Conservation (phyloP, 2,113 vertebrate species). For the Opisthocomus hoazin region DNA sequence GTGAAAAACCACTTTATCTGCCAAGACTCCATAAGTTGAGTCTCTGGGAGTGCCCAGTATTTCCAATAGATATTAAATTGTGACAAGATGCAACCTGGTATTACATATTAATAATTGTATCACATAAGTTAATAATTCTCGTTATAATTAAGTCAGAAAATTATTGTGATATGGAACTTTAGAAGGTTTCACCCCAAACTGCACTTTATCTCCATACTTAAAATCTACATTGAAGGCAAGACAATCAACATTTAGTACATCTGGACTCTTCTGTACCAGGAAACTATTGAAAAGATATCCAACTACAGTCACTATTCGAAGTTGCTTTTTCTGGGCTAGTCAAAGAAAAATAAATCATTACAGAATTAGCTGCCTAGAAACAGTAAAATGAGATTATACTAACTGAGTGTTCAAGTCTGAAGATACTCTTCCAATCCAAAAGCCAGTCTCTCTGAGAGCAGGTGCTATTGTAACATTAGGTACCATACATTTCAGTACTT, state of each 20-base stretch:
- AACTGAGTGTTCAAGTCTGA: background rate
- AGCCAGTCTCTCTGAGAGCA: background rate
- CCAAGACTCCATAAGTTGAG: background rate
- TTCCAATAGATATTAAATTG: background rate
- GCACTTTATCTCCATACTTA: background rate
- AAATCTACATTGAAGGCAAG: background rate
- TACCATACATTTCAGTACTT: background rate
- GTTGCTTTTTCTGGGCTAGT: background rate
- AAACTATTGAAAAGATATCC: background rate
- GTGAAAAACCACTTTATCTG: background rate
- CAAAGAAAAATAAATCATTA: background rate
- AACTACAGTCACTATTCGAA: background rate
- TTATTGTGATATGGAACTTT: background rate
- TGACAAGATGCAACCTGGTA: background rate
- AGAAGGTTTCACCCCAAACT: background rate
- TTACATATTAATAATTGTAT: background rate
- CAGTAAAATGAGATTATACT: background rate
- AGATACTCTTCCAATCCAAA: background rate
- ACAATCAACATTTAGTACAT: background rate
- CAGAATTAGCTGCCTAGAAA: background rate
- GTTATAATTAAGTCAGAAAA: background rate
- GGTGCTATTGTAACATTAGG: background rate
- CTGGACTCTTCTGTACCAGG: background rate
- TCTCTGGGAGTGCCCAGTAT: background rate
- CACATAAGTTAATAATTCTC: background rate